phyloP scores from a whole-genome alignment of 2,797 vertebrate species.

The Hypotaenidia okinawae region DNA sequence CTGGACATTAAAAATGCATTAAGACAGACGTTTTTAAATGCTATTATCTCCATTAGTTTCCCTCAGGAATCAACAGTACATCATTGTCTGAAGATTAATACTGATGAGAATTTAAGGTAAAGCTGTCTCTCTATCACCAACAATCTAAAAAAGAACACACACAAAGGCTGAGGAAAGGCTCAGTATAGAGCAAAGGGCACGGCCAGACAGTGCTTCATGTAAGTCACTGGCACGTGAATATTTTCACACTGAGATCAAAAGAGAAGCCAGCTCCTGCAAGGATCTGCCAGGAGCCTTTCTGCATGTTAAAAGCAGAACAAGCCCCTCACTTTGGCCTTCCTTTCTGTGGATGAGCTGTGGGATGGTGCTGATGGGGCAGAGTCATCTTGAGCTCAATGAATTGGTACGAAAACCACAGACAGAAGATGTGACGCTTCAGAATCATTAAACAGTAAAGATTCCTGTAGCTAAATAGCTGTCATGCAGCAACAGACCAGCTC shows the following conservation, averaged over 20 bases:
- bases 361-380: not conserved
- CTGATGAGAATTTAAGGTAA: not conserved
- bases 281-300: not conserved
- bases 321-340: not conserved
- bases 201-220: not conserved
- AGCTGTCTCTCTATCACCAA: not conserved
- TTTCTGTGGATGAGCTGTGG: not conserved
- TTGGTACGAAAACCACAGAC: not conserved
- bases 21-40: not conserved
- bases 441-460: not conserved
- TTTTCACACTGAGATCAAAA: not conserved
- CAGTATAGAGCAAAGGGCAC: not conserved
- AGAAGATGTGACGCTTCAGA: fast-evolving
- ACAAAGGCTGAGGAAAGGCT: not conserved
- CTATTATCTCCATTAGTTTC: not conserved
- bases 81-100: not conserved
- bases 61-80: not conserved
- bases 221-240: not conserved
- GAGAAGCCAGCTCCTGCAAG: not conserved
- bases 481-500: not conserved
- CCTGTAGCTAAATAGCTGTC: not conserved
- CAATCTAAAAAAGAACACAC: not conserved
- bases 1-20: conserved; percentile 38
- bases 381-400: not conserved
- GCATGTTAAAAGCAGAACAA: not conserved